Base-by-base conservation (phyloP, 2,113 vertebrate genomes). In the Rhagologus leucostigma region DNA sequence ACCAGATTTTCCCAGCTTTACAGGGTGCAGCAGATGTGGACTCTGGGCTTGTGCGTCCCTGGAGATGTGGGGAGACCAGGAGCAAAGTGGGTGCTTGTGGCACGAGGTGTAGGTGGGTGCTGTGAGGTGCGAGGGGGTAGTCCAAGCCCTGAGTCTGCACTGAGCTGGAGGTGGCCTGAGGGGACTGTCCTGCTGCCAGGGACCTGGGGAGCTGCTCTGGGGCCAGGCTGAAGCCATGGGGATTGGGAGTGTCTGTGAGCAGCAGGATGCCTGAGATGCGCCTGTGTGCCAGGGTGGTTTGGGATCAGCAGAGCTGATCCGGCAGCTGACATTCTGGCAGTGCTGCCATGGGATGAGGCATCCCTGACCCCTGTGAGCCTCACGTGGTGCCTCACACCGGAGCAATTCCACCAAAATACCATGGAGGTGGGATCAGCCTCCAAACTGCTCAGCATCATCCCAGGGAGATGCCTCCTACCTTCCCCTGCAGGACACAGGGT, bases 91-190 rank as follows among this genome's bases (percentile, higher is more conserved):
- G 13, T 50, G 56, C 35, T 53, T 13, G 18, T 62, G 76, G 49
- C 42, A 57, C 0, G 1, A 37, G 55, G 24, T 65, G 63, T 24
- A 13, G 41, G n/a, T 2, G 20, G 33, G 13, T 22, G 16, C 68
- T 84, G 46, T 53, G 73, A 23, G 39, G 21, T 63, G 23, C 0
- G 0, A 32, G 20, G 1, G 30, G 53, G 23, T 7, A 33, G 0
- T 35, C 71, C 13, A n/a, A 5, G 6, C 27, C 23, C 21, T 9
- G 37, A 73, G 21, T 13, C 37, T 5, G 7, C 0, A 4, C n/a
- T 39, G 46, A 39, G 41, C 44, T 65, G 68, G 50, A 29, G 64
- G 16, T 53, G 47, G n/a, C 22, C n/a, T 13, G 42, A 24, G 15
- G 18, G 12, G 18, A 5, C 32, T 2, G 2, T 55, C 32, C 29